A percentile compares a stretch with the other conserved stretches of the same genome.
These are phyloP conservation scores for Cyprinella venusta DNA, from an alignment of 2,797 vertebrate species.

Conservation along the genomic window DNA sequence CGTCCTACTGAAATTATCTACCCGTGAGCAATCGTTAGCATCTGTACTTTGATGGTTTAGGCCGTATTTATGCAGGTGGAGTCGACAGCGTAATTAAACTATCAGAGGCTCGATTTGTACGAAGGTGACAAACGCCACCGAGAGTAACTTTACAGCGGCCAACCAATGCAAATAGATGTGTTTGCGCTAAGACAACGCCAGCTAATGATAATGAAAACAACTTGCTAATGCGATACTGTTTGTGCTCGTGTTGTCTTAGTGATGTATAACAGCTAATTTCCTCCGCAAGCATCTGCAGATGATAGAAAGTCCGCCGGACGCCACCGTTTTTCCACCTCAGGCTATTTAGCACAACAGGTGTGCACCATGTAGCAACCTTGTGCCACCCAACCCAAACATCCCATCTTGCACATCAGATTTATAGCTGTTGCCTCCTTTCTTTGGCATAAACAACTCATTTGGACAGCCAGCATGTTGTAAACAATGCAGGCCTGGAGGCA, in stretches of 20 bases:
- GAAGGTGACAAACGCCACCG: constrained; percentile 66
- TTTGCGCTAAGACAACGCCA: neutral
- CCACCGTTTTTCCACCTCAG: constrained; percentile 20
- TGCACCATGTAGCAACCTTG: constrained; percentile 29
- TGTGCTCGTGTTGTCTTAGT: constrained; percentile 24
- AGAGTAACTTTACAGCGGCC: constrained; percentile 52
- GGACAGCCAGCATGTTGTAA: constrained; percentile 48
- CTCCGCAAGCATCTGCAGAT: constrained; percentile 14
- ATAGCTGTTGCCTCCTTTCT: constrained; percentile 46
- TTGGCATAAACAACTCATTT: constrained; percentile 53
- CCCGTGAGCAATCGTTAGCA: constrained; percentile 68
- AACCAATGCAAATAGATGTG: constrained; percentile 9
- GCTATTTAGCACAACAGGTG: constrained; percentile 45
- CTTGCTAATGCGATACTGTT: constrained; percentile 33
- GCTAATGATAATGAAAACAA: constrained; percentile 44
- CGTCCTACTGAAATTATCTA: constrained; percentile 66
- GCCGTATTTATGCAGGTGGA: constrained; percentile 70
- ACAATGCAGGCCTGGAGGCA: constrained; percentile 41
- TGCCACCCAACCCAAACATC: constrained; percentile 39
- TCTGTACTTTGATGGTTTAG: constrained; percentile 61
- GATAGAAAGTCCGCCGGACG: neutral
- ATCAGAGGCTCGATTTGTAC: constrained; percentile 68
- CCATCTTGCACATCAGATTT: constrained; percentile 48
- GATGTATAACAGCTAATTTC: constrained; percentile 45
- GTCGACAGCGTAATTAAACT: constrained; percentile 70